Evolutionary conservation across 2,113 vertebrate genomes (phyloP), one percentile per base, ranked within the genome.

Genomic region (Myrmophylax atrothorax): DNA sequence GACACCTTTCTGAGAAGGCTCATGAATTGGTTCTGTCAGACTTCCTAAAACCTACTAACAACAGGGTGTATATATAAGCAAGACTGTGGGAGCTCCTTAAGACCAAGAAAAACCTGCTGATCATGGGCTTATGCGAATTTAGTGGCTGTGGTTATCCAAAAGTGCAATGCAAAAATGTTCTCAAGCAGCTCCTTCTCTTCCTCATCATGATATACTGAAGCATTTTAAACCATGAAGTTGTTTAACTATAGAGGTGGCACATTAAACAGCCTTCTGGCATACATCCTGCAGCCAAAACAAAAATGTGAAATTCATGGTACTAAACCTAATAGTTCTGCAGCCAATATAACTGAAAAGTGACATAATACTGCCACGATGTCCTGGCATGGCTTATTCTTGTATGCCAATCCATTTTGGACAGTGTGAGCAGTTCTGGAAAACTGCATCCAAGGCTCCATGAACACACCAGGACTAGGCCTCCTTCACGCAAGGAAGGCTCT

Each of bases 361-460:
- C 37, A 53, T 55, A 86, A 89, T 14, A 68, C 33, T 47, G 29
- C 53, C 64, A 60, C 52, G n/a, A 58, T 44, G 55, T 74, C 31
- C 53, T 42, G 13, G 17, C 28, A 84, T 7, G 14, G 40, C 26
- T 80, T 60, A 25, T 55, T 68, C 44, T 76, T 72, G 18, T 8
- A 38, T 7, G 33, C 18, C 47, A 56, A 42, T 31, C 16, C 60
- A 58, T 44, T 78, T 7, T 25, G 35, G 49, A 59, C 20, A 80
- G 26, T 1, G 0, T 31, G 56, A 84, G 46, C 15, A 29, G 42
- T 55, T n/a, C 55, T 58, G 46, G 25, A 62, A 84, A 87, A 63
- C 9, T 2, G 2, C 18, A 62, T 31, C 14, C 2, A 1, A 52
- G n/a, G 25, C 9, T 86, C 68, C 24, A 50, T 0, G 1, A 50